A percentile compares a stretch with the other conserved stretches of the same genome.
These are phyloP conservation scores for Disparrhopalites patrizii DNA, from an alignment of 2,888 invertebrate genomes.

Conservation along the genomic window DNA sequence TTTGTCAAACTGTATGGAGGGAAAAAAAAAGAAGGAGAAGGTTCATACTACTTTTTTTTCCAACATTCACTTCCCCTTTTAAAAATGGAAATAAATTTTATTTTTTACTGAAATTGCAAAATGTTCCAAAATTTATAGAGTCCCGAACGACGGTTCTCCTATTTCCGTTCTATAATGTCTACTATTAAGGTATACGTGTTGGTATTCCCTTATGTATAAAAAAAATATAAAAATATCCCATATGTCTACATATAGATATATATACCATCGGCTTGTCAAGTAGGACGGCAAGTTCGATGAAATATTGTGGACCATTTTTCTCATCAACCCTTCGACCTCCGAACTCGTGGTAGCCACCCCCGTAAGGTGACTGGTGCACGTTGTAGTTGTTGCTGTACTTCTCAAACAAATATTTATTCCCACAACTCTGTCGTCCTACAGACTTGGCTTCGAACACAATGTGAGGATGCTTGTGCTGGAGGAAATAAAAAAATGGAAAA, in stretches of 20 bases:
- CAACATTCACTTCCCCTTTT: not conserved
- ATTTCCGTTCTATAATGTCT: too few species aligned
- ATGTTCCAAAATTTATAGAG: too few species aligned
- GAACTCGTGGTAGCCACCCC: slow-evolving; percentile 47
- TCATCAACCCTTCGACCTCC: slow-evolving; percentile 14
- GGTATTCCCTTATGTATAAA: too few species aligned
- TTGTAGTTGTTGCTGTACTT: slow-evolving; percentile 21
- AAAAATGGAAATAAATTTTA: too few species aligned
- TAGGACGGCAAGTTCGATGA: slow-evolving; percentile 87
- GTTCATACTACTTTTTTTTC: not conserved
- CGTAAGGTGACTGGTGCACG: slow-evolving; percentile 33
- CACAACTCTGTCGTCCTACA: slow-evolving; percentile 87
- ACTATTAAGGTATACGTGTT: too few species aligned
- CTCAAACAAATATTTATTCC: slow-evolving; percentile 57
- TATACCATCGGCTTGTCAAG: slow-evolving; percentile 89
- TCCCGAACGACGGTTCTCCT: too few species aligned
- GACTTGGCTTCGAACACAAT: slow-evolving; percentile 93
- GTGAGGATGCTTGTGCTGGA: slow-evolving; percentile 91
- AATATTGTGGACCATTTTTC: slow-evolving; percentile 77
- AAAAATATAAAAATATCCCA: too few species aligned
- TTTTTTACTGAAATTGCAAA: too few species aligned
- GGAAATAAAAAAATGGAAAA: too few species aligned
- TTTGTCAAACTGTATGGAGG: slow-evolving; percentile 66
- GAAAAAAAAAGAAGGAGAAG: not conserved
- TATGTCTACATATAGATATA: too few species aligned